Conservation (phyloP, 2,113 vertebrate genomes). For the Perognathus longimembris region DNA sequence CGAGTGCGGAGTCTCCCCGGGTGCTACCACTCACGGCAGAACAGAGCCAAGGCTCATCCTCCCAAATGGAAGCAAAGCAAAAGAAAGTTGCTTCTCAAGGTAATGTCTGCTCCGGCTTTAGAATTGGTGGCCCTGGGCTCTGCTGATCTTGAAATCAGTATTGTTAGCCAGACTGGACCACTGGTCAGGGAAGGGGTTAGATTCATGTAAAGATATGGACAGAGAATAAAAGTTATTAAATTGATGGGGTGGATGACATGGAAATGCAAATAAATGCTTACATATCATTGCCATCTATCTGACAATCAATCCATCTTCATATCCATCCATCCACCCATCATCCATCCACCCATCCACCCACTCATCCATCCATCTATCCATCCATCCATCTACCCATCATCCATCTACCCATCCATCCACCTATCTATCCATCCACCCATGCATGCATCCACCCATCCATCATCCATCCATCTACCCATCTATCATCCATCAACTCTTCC, state of each 20-base stretch:
- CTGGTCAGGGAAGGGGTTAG: not conserved
- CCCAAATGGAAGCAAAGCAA: not conserved
- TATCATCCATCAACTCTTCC: not conserved
- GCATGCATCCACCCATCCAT: not conserved
- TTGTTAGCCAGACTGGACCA: not conserved
- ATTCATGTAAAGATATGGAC: not conserved
- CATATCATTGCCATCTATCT: no score
- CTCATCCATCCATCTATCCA: not conserved
- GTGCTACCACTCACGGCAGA: not conserved
- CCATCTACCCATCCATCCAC: no score
- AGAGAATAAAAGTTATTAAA: not conserved
- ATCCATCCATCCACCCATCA: not conserved
- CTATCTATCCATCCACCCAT: no score
- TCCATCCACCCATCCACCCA: no score
- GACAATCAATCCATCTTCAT: not conserved
- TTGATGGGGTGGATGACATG: not conserved
- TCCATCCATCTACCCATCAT: no score
- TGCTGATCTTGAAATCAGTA: not conserved
- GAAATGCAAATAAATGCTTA: not conserved
- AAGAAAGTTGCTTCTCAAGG: not conserved
- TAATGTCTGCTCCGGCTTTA: not conserved
- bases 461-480: not conserved
- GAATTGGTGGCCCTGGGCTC: not conserved
- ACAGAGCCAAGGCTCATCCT: not conserved
- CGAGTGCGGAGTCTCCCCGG: not conserved